These are phyloP conservation scores for Nephrotoma flavescens DNA, from an alignment of 2,888 invertebrate species.

Conservation along the genomic window DNA sequence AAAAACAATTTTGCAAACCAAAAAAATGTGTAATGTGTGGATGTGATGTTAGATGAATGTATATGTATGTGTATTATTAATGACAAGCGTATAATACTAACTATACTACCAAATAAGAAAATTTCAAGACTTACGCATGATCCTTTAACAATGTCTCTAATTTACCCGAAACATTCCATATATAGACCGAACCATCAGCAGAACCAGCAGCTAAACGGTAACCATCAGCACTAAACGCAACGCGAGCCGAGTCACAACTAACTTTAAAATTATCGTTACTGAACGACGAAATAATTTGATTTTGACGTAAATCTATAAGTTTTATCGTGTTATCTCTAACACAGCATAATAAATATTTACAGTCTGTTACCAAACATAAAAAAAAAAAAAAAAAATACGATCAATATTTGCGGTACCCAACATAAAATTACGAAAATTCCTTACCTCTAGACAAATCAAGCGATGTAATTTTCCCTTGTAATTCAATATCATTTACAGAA, in stretches of 20 bases:
- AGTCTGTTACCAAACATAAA: conserved; percentile 42
- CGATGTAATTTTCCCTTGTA: conserved; percentile 91
- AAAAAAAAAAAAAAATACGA: conserved; percentile 23
- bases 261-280: conserved; percentile 93
- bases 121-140: conserved; percentile 49
- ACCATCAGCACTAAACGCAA: conserved; percentile 82
- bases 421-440: neutral
- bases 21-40: neutral
- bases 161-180: conserved; percentile 74
- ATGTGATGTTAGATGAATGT: neutral
- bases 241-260: conserved; percentile 87
- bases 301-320: conserved; percentile 87
- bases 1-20: neutral
- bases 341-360: conserved; percentile 78
- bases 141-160: conserved; percentile 68
- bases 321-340: conserved; percentile 91
- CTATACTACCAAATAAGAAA: conserved; percentile 6
- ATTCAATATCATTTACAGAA: conserved; percentile 68
- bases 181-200: conserved; percentile 76
- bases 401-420: conserved; percentile 14
- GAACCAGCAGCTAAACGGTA: conserved; percentile 84
- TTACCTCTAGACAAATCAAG: conserved; percentile 82
- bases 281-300: conserved; percentile 76
- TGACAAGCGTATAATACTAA: neutral
- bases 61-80: neutral